A percentile compares a stretch with the other conserved stretches of the same genome.
Evolutionary conservation across 2,113 vertebrate species (phyloP).

Genomic region (Menura novaehollandiae): DNA sequence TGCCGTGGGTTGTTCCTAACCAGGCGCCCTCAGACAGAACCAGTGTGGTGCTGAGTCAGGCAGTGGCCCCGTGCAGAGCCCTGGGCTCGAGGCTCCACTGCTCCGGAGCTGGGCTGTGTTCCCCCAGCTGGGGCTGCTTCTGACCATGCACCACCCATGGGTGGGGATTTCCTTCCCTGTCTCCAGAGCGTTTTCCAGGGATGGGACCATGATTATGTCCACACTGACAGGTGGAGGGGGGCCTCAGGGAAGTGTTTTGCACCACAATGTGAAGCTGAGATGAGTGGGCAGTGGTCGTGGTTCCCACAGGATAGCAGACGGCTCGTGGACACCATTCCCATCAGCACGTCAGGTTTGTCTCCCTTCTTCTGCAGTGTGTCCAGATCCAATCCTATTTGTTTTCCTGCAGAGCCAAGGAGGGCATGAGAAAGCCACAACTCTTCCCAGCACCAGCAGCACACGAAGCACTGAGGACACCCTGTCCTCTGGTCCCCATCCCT

Average conservation of each 20-base stretch:
- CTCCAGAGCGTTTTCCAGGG: not conserved
- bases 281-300: accelerated
- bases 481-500: not conserved
- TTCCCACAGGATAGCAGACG: not conserved
- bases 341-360: accelerated
- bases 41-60: not conserved
- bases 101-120: not conserved
- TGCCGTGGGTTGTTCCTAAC: accelerated
- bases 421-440: accelerated
- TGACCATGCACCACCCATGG: accelerated
- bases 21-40: not conserved
- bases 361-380: not conserved
- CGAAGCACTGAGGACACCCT: accelerated
- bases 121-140: not conserved
- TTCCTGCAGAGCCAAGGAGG: not conserved
- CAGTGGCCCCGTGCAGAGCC: not conserved
- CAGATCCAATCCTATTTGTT: accelerated
- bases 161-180: not conserved
- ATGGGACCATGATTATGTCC: accelerated
- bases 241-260: not conserved
- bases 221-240: accelerated
- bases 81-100: not conserved
- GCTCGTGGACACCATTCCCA: not conserved
- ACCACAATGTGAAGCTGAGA: not conserved
- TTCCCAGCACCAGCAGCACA: not conserved